These are phyloP conservation scores for Amphipoea lucens DNA, from an alignment of 2,888 invertebrate species.

Conservation along the genomic window DNA sequence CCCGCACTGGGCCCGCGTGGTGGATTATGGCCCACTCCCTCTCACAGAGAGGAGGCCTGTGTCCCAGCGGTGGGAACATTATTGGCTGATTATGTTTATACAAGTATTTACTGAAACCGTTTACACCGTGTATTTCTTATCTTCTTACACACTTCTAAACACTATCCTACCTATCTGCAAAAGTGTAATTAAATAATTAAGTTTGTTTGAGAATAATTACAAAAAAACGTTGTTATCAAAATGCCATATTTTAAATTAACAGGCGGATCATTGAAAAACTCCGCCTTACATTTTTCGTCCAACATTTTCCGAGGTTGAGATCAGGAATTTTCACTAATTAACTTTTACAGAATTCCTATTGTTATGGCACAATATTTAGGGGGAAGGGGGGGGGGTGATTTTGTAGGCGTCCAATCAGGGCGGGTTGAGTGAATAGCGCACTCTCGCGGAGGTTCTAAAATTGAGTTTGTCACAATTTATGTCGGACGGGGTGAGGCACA, in stretches of 20 bases:
- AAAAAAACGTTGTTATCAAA: constrained; percentile 27
- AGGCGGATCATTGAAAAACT: constrained; percentile 27
- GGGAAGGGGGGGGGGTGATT: constrained; percentile 15
- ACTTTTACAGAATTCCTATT: constrained; percentile 56
- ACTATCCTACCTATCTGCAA: not conserved
- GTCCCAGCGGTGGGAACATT: too few species aligned
- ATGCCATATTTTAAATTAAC: constrained; percentile 51
- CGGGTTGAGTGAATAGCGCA: constrained; percentile 42
- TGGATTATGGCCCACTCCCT: too few species aligned
- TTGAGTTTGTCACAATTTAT: constrained; percentile 82
- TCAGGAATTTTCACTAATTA: constrained; percentile 51
- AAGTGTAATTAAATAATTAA: constrained; percentile 27
- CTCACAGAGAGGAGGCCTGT: too few species aligned
- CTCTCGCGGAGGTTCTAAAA: constrained; percentile 66
- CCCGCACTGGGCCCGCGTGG: too few species aligned
- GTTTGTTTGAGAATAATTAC: constrained; percentile 4
- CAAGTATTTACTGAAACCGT: too few species aligned
- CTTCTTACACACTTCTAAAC: not conserved
- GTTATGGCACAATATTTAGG: constrained; percentile 47
- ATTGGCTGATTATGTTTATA: too few species aligned
- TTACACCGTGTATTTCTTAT: too few species aligned
- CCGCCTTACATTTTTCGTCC: constrained; percentile 41
- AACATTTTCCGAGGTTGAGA: constrained; percentile 28
- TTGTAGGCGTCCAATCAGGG: constrained; percentile 45
- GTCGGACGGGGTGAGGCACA: constrained; percentile 64